phyloP scores from a whole-genome alignment of 2,888 invertebrate species.

The Parnassius orleans region DNA sequence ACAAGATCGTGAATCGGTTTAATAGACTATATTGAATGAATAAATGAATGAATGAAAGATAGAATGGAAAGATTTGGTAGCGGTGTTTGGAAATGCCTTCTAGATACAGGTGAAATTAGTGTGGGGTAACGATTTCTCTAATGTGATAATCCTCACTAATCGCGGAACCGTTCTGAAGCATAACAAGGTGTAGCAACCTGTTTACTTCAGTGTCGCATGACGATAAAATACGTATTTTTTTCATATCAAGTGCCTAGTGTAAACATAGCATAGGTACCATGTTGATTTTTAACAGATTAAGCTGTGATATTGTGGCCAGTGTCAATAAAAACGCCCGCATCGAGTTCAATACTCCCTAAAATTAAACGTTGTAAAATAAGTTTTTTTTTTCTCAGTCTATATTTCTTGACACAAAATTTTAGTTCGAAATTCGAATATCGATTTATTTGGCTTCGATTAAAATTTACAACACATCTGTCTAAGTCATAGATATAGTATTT shows the following conservation, averaged over 20 bases:
- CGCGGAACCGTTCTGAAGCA: conserved; percentile 3
- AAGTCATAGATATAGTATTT: no score
- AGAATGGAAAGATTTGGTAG: no score
- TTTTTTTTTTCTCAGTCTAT: not conserved
- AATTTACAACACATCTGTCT: no score
- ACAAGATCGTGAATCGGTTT: no score
- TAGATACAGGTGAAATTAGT: no score
- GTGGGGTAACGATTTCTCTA: no score
- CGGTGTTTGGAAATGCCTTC: no score
- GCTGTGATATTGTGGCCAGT: conserved; percentile 45
- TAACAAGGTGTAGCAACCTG: conserved; percentile 50
- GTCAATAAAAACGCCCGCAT: conserved; percentile 45
- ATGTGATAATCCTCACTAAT: not conserved
- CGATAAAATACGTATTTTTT: conserved; percentile 54
- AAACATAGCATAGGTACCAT: conserved; percentile 59
- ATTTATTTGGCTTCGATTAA: no score
- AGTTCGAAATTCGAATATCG: not conserved
- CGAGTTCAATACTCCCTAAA: conserved; percentile 64
- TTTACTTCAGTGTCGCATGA: conserved; percentile 48
- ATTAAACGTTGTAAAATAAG: conserved; percentile 30
- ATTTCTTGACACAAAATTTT: not conserved
- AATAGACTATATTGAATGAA: no score
- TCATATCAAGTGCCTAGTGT: conserved; percentile 70
- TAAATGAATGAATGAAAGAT: no score
- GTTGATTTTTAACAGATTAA: conserved; percentile 75